Percentiles rank a stretch among this genome's conserved stretches.
Evolutionary conservation across 2,888 invertebrate genomes (phyloP).

Genomic region (Phengaris arion): DNA sequence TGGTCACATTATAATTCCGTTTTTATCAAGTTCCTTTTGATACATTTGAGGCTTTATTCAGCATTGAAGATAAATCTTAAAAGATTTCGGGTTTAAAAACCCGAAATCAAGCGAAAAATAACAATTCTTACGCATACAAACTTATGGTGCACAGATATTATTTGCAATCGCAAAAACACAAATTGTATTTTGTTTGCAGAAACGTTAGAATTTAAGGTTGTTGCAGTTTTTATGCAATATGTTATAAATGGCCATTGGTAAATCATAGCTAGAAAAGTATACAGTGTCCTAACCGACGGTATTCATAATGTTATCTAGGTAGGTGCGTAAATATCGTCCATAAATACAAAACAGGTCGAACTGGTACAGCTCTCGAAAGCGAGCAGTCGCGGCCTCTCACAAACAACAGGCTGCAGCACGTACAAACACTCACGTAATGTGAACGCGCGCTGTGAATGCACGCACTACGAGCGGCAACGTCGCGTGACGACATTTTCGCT

Average conservation of each 20-base stretch:
- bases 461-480: constrained; percentile 75
- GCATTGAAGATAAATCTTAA: not conserved
- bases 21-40: not conserved
- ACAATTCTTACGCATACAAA: not conserved
- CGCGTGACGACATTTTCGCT: constrained; percentile 81
- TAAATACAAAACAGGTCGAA: constrained; percentile 76
- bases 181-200: not conserved
- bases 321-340: constrained; percentile 75
- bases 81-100: not conserved
- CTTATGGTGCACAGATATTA: not conserved
- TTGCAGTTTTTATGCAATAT: not conserved
- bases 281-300: constrained; percentile 71
- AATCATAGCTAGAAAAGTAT: not conserved
- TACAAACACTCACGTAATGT: constrained; percentile 72
- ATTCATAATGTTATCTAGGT: constrained; percentile 65
- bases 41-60: not conserved
- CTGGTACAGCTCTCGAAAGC: constrained; percentile 78
- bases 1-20: too few species aligned
- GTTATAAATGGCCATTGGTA: not conserved
- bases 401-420: constrained; percentile 52
- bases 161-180: not conserved
- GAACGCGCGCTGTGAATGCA: constrained; percentile 69
- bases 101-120: not conserved
- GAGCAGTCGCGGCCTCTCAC: constrained; percentile 72
- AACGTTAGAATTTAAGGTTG: not conserved